Base-by-base conservation (phyloP, 2,113 vertebrate species). In the Laterallus jamaicensis region DNA sequence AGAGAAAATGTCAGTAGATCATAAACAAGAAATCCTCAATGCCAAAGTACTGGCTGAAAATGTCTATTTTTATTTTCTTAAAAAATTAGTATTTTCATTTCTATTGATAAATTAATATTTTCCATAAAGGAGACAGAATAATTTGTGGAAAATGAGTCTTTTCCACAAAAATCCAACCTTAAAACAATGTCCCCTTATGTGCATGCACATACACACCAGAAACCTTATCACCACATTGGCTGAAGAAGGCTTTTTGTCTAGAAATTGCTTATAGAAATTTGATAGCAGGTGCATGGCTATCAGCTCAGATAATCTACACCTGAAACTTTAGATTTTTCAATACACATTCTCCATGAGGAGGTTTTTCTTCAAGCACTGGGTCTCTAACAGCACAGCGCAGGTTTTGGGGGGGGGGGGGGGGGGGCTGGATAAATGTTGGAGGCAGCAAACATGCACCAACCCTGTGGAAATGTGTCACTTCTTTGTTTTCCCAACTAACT, bases 201-300 rank as follows among this genome's bases (percentile, higher is more conserved):
- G 20, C 31, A 1, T 22, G 67, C 55, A 78, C 37, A 21, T 47
- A 22, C 12, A 37, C 47, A 20, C 9, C 60, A 69, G 96, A 94
- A 96, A 95, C 74, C 11, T 66, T 31, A 82, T 31, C 75, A 11
- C 50, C 0, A 0, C 75, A 10, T 29, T 86, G 86, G 69, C 73
- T 93, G 89, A 95, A 97, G 21, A 75, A n/a, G 52, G 40, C 71
- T 87, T 90, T 47, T 95, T 94, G 90, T 94, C 87, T 50, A 19
- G 55, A 80, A 62, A 76, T 12, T 50, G 26, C 82, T 37, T 85
- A 26, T 26, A 58, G 95, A 82, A 73, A 95, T 89, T 42, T 19
- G 66, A 91, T 95, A 92, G 32, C 35, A 47, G 40, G 17, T 73
- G 37, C 14, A 3, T 8, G 18, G 58, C 87, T 95, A 92, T 87